Base-by-base conservation (phyloP, 1,140 invertebrate genomes). In the Drosophila nikananu region DNA sequence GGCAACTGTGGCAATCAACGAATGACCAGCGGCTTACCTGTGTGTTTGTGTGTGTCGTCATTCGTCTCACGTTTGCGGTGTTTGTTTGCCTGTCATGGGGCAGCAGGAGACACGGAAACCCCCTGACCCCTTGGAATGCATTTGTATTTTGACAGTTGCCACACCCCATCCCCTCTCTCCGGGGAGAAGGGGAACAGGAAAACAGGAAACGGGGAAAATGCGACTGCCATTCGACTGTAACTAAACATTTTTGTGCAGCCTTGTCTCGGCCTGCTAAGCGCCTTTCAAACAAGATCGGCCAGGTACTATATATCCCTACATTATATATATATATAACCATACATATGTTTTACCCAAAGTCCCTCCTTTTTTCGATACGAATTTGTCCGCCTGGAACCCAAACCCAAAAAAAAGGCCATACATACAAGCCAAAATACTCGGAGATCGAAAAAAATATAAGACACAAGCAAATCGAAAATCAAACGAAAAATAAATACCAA, bases 1-100 rank as follows among this genome's bases (percentile, higher is more conserved):
- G n/a, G n/a, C n/a, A 57, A 57, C 79, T 74, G 64, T 80, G 83
- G 80, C 83, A 83, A 87, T 87, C 83, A 87, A 83, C 83, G 80
- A 87, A 83, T 87, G 80, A 87, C 80, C 80, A 87, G 83, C 72
- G 80, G 80, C 83, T 89, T 87, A 80, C 65, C 60, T 54, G 46
- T 65, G 35, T 75, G 37, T 75, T 27, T 61, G 44, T 58, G 49
- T 52, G 44, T 52, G 46, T 72, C 64, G 62, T 52, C 71, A 49
- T 73, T 79, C 80, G 78, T 75, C 57, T 83, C 80, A 72, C 81
- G 81, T 82, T 75, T 83, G 80, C 49, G 77, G 73, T 84, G 63
- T 84, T 73, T 84, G 51, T 83, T 81, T 81, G 73, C 51, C 72
- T 72, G 61, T 49, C 54, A 17, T 54, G 52, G 51, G n/a, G n/a